These are phyloP conservation scores for Odontamblyopus rebecca DNA, from an alignment of 2,797 vertebrate genomes.

Conservation along the genomic window DNA sequence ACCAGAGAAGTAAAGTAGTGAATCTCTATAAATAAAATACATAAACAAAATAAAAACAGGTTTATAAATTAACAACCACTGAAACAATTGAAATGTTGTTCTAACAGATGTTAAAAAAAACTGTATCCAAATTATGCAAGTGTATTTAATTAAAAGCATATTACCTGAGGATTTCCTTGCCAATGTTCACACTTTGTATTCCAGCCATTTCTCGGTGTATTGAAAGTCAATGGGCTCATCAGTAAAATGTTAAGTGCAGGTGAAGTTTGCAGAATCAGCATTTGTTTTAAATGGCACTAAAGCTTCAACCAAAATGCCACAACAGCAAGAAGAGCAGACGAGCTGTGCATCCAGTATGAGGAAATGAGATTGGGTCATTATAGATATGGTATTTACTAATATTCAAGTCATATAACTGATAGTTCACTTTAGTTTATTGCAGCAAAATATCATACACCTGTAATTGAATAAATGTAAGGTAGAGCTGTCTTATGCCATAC, in stretches of 20 bases:
- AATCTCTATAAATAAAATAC: no score
- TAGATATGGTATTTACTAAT: neutral
- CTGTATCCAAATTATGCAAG: neutral
- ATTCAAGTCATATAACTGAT: neutral
- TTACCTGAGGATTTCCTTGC: neutral
- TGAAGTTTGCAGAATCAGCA: conserved; percentile 11
- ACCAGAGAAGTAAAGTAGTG: no score
- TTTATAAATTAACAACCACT: neutral
- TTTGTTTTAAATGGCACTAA: conserved; percentile 7
- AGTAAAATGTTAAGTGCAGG: conserved; percentile 12
- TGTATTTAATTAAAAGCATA: neutral
- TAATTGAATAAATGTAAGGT: no score
- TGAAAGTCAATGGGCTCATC: conserved; percentile 9
- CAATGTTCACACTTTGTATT: neutral
- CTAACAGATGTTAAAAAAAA: neutral
- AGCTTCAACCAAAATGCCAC: conserved; percentile 3
- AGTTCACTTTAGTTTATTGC: neutral
- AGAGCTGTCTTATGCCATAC: no score
- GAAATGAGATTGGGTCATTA: conserved; percentile 1
- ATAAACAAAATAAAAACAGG: neutral
- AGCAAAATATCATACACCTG: no score
- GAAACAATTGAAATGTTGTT: neutral
- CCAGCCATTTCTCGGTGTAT: neutral
- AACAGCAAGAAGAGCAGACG: conserved; percentile 2
- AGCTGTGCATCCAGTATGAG: conserved; percentile 18